phyloP scores from a whole-genome alignment of 2,888 invertebrate genomes.

The Cistogaster globosa region DNA sequence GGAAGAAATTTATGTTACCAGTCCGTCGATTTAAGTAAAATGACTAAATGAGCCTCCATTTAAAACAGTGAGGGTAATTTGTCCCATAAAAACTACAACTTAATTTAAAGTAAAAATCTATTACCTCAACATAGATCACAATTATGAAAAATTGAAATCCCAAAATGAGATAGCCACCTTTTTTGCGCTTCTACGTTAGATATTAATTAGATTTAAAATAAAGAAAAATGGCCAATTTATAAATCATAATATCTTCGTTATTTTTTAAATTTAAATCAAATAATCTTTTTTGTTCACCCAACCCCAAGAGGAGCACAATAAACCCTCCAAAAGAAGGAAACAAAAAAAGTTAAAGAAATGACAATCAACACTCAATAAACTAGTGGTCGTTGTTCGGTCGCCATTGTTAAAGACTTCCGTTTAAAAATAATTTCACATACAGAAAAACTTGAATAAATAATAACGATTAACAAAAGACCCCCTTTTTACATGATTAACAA shows the following conservation, averaged over 20 bases:
- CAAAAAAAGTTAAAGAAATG: slow-evolving; percentile 7
- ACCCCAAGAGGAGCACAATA: slow-evolving; percentile 16
- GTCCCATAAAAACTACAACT: no score
- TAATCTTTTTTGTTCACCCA: slow-evolving; percentile 24
- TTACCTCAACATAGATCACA: no score
- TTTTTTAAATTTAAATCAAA: slow-evolving; percentile 2
- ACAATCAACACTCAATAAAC: slow-evolving; percentile 35
- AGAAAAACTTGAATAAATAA: not conserved
- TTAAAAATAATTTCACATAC: slow-evolving; percentile 27
- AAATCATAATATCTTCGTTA: slow-evolving; percentile 2
- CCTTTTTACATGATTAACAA: slow-evolving; percentile 56
- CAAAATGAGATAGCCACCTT: no score
- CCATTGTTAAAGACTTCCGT: slow-evolving; percentile 70
- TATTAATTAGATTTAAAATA: no score
- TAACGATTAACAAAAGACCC: slow-evolving; percentile 34
- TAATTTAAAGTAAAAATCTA: no score
- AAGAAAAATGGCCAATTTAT: slow-evolving; percentile 20
- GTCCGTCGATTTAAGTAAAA: no score
- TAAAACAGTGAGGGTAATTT: no score
- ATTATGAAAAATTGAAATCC: no score
- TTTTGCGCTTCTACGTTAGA: no score
- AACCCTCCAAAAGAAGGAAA: not conserved
- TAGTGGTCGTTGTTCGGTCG: slow-evolving; percentile 38
- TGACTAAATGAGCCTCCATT: no score
- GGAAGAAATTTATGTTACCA: no score